phyloP scores from a whole-genome alignment of 2,113 vertebrate species.

The Tichodroma muraria region DNA sequence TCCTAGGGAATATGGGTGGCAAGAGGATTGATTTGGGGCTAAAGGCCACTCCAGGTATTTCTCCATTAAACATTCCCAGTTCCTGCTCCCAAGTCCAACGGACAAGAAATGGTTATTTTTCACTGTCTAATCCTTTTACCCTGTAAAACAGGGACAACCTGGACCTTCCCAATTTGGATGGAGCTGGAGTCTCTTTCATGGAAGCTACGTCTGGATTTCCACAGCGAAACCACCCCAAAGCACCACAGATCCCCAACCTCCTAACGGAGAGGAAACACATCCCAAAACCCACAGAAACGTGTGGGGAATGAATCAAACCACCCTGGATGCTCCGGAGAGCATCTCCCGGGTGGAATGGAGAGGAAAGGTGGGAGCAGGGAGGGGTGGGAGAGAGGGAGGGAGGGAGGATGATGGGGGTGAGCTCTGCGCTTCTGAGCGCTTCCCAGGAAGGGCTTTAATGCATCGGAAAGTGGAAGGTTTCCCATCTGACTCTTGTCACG shows the following conservation, averaged over 20 bases:
- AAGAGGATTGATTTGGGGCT: neutral
- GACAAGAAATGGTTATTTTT: neutral
- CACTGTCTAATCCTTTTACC: neutral
- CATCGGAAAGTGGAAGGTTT: constrained; percentile 51
- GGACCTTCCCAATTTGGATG: neutral
- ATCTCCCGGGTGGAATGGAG: neutral
- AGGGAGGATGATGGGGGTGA: neutral
- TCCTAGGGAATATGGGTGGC: neutral
- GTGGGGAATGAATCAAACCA: neutral
- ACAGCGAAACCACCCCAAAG: neutral
- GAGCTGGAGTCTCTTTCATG: neutral
- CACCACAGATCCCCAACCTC: neutral
- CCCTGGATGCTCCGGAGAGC: neutral
- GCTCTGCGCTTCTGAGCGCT: neutral
- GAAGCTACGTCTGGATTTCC: neutral
- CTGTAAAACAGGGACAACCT: neutral
- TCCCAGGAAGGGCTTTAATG: constrained; percentile 39
- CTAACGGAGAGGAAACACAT: neutral
- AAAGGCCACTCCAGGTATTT: neutral
- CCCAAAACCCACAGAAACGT: neutral
- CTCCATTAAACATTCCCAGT: neutral
- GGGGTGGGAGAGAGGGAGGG: neutral
- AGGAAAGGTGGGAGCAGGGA: neutral
- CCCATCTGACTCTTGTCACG: constrained; percentile 45
- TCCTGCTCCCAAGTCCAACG: neutral